Percentiles rank a stretch among this genome's conserved stretches.
These are phyloP conservation scores for Pelusios castaneus DNA, from an alignment of 2,113 vertebrate genomes.

Conservation along the genomic window DNA sequence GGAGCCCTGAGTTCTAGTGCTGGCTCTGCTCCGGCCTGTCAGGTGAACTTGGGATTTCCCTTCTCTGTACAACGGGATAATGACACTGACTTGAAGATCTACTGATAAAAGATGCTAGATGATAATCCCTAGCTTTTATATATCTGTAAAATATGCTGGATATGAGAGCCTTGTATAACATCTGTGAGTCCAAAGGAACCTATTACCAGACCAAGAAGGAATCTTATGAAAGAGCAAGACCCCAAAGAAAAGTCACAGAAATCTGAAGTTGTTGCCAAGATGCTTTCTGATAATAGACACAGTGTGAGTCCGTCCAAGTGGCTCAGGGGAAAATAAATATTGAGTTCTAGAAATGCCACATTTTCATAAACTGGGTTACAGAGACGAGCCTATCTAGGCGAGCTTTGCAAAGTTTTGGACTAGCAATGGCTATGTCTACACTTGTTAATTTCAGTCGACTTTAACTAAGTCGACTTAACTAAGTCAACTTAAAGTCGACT, in stretches of 20 bases:
- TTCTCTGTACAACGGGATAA: not conserved
- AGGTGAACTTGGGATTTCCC: not conserved
- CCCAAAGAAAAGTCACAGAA: not conserved
- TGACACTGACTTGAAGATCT: not conserved
- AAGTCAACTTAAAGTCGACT: too few species aligned
- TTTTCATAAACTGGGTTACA: not conserved
- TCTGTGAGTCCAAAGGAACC: not conserved
- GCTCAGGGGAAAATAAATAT: not conserved
- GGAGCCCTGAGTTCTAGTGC: not conserved
- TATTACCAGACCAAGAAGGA: not conserved
- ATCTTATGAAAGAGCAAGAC: not conserved
- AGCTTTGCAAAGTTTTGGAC: not conserved
- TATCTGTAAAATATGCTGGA: not conserved
- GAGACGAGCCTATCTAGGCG: not conserved
- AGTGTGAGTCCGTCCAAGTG: not conserved
- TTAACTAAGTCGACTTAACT: too few species aligned
- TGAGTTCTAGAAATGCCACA: not conserved
- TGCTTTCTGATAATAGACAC: not conserved
- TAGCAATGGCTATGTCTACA: too few species aligned
- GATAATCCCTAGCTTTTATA: not conserved
- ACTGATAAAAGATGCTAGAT: not conserved
- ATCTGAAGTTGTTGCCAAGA: not conserved
- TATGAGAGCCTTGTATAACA: not conserved
- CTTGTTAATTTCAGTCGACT: too few species aligned
- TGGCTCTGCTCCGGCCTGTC: not conserved